Evolutionary conservation across 2,113 vertebrate genomes (phyloP).

Genomic region (Peromyscus maniculatus): DNA sequence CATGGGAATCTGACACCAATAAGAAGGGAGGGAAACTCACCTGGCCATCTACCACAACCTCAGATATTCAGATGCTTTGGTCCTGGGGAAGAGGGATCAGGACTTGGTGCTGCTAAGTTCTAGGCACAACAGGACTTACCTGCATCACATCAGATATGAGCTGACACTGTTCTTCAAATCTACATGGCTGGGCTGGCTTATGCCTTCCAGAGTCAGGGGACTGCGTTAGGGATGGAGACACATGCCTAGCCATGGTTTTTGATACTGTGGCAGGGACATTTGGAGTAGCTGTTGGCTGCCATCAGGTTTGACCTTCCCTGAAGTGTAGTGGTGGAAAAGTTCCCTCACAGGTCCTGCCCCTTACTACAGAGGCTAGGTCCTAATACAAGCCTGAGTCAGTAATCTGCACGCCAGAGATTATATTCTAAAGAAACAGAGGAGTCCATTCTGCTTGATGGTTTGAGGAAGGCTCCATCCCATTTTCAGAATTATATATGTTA

Average conservation of each 20-base stretch:
- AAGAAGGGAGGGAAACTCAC: neutral
- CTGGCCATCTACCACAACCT: neutral
- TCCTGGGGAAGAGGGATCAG: neutral
- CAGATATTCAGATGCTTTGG: neutral
- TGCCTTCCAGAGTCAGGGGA: neutral
- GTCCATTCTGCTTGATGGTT: neutral
- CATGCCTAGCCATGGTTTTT: neutral
- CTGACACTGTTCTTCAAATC: neutral
- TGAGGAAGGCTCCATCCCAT: too few species aligned
- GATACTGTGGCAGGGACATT: neutral
- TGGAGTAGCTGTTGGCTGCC: neutral
- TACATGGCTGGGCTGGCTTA: neutral
- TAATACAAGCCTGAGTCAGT: neutral
- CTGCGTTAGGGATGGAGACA: neutral
- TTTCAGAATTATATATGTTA: too few species aligned
- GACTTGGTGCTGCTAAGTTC: too few species aligned
- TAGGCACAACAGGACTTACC: neutral
- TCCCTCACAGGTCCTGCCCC: too few species aligned
- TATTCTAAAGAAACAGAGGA: neutral
- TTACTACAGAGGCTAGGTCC: neutral
- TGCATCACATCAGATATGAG: accelerated
- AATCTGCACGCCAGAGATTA: neutral
- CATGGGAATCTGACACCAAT: neutral
- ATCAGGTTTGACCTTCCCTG: neutral
- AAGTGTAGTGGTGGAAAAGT: neutral